A percentile compares a stretch with the other conserved stretches of the same genome.
Conservation (phyloP, 2,888 invertebrate genomes). For the Mythimna loreyi region DNA sequence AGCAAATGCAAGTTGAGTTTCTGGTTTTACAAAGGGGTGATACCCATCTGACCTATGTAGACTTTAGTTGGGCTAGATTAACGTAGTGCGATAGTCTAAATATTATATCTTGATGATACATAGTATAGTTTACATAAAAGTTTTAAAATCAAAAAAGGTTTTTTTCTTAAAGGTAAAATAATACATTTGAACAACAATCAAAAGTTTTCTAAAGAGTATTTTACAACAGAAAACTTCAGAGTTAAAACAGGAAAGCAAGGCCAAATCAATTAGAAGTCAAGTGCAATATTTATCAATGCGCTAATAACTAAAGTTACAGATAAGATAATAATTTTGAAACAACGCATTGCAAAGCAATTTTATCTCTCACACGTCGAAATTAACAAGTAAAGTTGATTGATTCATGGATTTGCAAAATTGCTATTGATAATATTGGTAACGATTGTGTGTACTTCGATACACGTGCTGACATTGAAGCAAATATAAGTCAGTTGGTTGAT, state of each 20-base stretch:
- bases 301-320: slow-evolving; percentile 67
- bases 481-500: background rate
- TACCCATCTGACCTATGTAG: slow-evolving; percentile 37
- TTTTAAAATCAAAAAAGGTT: background rate
- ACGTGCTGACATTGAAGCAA: slow-evolving; percentile 5
- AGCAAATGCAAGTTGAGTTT: slow-evolving; percentile 24
- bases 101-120: background rate
- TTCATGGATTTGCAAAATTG: background rate
- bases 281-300: slow-evolving; percentile 69
- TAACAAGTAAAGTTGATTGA: slow-evolving; percentile 25
- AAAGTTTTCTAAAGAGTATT: background rate
- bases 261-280: slow-evolving; percentile 60
- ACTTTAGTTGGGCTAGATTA: slow-evolving; percentile 25
- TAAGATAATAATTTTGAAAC: slow-evolving; percentile 41
- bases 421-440: slow-evolving; percentile 20
- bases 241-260: slow-evolving; percentile 34
- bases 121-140: background rate
- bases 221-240: background rate
- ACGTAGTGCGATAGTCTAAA: slow-evolving; percentile 20
- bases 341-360: slow-evolving; percentile 53
- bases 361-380: slow-evolving; percentile 28
- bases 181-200: background rate
- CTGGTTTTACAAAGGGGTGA: slow-evolving; percentile 29
- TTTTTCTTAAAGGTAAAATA: background rate
- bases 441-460: background rate